Conservation (phyloP, 2,888 invertebrate genomes). For the Drosophila pseudotakahashii region DNA sequence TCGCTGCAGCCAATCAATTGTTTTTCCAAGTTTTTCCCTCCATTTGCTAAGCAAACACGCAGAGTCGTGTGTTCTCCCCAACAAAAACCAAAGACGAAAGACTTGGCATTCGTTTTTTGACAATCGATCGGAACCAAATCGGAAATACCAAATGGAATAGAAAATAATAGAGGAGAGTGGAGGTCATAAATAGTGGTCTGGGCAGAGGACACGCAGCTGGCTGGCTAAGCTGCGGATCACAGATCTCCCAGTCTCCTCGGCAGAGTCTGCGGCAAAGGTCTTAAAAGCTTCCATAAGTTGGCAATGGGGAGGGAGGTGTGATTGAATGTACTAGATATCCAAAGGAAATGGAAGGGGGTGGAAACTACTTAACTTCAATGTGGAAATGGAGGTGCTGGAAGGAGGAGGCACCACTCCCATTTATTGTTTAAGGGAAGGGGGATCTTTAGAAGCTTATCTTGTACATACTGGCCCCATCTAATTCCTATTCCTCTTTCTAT, state of each 20-base stretch:
- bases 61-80: constrained; percentile 1
- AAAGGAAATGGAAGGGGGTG: neutral
- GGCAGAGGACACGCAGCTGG: constrained; percentile 22
- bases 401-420: neutral
- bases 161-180: constrained; percentile 1
- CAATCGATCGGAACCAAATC: constrained; percentile 32
- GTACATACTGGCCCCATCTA: too few relatives aligned
- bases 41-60: constrained; percentile 49
- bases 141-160: constrained; percentile 11
- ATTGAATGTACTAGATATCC: constrained; percentile 4
- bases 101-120: constrained; percentile 3
- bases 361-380: neutral
- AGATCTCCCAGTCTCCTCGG: neutral
- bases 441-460: neutral
- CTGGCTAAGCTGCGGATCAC: constrained; percentile 32
- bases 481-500: neutral
- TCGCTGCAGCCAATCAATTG: constrained; percentile 61
- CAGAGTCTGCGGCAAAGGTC: constrained; percentile 13
- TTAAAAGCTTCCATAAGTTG: constrained; percentile 40
- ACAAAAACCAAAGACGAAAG: neutral
- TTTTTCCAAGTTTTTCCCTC: constrained; percentile 23
- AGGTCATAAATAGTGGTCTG: constrained; percentile 55
- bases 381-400: neutral
- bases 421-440: neutral
- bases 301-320: constrained; percentile 4